Base-by-base conservation (phyloP, 2,888 invertebrate species). In the Entomobrya multifasciata region DNA sequence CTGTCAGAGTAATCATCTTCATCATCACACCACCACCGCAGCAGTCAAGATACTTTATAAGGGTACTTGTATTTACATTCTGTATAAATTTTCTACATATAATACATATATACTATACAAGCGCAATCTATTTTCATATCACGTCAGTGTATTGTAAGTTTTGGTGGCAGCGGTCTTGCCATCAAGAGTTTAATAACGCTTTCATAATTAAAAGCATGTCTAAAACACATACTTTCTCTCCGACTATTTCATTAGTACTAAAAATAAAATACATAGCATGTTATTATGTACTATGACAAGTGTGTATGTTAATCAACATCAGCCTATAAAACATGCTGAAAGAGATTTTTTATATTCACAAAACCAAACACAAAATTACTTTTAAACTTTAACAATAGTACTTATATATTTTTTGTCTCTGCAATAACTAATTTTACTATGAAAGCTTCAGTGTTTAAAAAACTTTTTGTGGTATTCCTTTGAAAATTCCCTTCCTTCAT, bases 151-250 rank as follows among this genome's bases (percentile, higher is more conserved):
- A 4, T 11, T 3, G 8, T 15, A 49, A n/a, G 65, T 41, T 10
- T 36, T n/a, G 41, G 17, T 13, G 67, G 22, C 41, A 20, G 13
- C 4, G 22, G 10, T 70, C 20, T 20, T 70, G 20, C 67, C 44
- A 30, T 52, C 36, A 55, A 74, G 84, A 77, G 77, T 83, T 65
- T 76, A 83, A 83, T 83, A 76, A 65, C 76, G 44, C 65, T 76
- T 82, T 67, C 84, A 77, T 77, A 84, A 84, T 84, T 84, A 84
- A 84, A 84, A 76, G 49, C 49, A 47, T 77, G 65, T 65, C 83
- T 27, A 25, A 27, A 20, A 41, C 30, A 41, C 6, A 1, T 30
- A 65, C 57, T 22, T 20, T 57, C 20, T 57, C 22, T 20, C 25
- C 15, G 20, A 55, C 55, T 11, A 17, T 4, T 6, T 41, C 41